Conservation (phyloP, 2,113 vertebrate species). For the Plotosus lineatus region DNA sequence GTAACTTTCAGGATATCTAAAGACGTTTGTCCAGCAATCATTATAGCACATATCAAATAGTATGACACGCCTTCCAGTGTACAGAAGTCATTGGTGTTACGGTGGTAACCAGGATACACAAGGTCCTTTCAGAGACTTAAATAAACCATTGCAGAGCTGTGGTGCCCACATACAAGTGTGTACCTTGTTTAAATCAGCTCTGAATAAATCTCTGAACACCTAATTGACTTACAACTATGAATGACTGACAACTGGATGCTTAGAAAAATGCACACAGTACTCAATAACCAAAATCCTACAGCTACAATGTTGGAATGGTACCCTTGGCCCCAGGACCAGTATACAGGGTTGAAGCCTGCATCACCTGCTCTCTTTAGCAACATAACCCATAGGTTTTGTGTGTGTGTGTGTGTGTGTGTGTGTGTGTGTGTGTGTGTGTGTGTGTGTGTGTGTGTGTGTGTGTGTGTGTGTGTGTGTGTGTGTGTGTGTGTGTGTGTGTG, state of each 20-base stretch:
- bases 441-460: no score
- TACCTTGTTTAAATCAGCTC: constrained; percentile 67
- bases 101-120: constrained; percentile 68
- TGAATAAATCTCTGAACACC: constrained; percentile 45
- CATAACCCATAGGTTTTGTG: no score
- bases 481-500: no score
- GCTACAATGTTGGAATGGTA: constrained; percentile 15
- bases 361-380: constrained; percentile 28
- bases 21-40: constrained; percentile 38
- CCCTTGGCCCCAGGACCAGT: neutral
- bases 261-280: constrained; percentile 23
- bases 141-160: constrained; percentile 46
- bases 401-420: no score
- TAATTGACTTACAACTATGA: neutral
- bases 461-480: no score
- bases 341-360: constrained; percentile 1
- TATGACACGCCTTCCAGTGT: constrained; percentile 21
- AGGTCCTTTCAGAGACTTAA: constrained; percentile 4
- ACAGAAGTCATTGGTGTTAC: constrained; percentile 58
- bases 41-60: constrained; percentile 37
- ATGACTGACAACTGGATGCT: constrained; percentile 23
- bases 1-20: neutral
- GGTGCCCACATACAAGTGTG: constrained; percentile 13
- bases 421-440: no score
- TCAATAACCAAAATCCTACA: neutral